Base-by-base conservation (phyloP, 2,888 invertebrate species). In the Apamea sordens region DNA sequence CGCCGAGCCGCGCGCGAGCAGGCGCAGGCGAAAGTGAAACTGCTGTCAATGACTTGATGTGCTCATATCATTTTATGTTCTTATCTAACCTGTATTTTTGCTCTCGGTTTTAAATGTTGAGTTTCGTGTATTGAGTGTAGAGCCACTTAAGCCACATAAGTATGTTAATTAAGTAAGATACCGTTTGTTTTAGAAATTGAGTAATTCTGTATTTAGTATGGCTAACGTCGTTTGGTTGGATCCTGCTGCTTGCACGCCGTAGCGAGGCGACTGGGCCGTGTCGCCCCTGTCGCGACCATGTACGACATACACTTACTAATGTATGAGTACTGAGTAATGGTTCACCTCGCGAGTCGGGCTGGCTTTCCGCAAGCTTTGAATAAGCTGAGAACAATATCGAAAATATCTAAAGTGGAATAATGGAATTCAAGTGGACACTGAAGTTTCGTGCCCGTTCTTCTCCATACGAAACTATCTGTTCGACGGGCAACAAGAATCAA, bases 121-220 rank as follows among this genome's bases (percentile, higher is more conserved):
- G 15, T 44, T 73, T 64, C 63, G 70, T 68, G 65, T 76, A 50
- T 50, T 53, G 50, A 41, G 72, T 44, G 24, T 56, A 73, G 56
- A 80, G 28, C 65, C 15, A 64, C 59, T 75, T 79, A 24, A 61
- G 50, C 50, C 24, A 50, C 32, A 64, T 70, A 75, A 50, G 44
- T 79, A 73, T 86, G 79, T 83, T 77, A 81, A 83, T 81, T 76
- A 76, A 76, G 8, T 70, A 36, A 80, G 13, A 65, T 83, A 83
- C 76, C 77, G 84, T 79, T 81, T 72, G 50, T 13, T 74, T 79
- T 81, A 82, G 76, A 84, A 81, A 86, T 64, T 47, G 68, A 73
- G 61, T 64, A 61, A 41, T 82, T 73, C n/a, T 73, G 18, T 44
- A 24, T 77, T 47, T 36, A 24, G 63, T 28, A 21, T 36, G 32